phyloP scores from a whole-genome alignment of 2,888 invertebrate species.

The Nipponacmea schrenckii region DNA sequence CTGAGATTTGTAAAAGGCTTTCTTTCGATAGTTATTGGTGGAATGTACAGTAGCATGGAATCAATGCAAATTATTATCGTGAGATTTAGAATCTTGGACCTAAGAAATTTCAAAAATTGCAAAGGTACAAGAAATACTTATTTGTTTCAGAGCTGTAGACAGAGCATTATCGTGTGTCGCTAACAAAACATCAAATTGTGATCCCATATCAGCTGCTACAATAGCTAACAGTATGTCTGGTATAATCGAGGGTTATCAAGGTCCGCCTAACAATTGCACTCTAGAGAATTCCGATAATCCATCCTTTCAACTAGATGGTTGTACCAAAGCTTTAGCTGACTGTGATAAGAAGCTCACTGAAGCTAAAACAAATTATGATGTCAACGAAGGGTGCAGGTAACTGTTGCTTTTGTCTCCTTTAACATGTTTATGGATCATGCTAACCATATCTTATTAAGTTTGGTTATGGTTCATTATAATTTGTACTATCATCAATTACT shows the following conservation, averaged over 20 bases:
- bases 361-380: background rate
- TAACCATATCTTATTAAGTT: too few species aligned
- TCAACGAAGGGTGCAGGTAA: background rate
- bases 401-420: background rate
- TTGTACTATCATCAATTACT: too few species aligned
- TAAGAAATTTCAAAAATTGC: too few species aligned
- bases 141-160: constrained; percentile 3
- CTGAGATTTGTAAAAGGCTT: background rate
- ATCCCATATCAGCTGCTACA: constrained; percentile 2
- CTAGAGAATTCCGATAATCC: background rate
- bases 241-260: constrained; percentile 2
- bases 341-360: background rate
- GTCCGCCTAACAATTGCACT: background rate
- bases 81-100: too few species aligned
- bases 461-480: too few species aligned
- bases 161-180: background rate
- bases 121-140: too few species aligned
- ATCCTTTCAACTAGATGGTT: background rate
- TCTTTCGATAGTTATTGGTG: too few species aligned
- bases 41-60: too few species aligned
- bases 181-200: background rate
- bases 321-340: background rate
- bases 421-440: too few species aligned
- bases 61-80: too few species aligned
- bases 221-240: background rate